Conservation (phyloP, 2,113 vertebrate genomes). For the Dasyprocta punctata region DNA sequence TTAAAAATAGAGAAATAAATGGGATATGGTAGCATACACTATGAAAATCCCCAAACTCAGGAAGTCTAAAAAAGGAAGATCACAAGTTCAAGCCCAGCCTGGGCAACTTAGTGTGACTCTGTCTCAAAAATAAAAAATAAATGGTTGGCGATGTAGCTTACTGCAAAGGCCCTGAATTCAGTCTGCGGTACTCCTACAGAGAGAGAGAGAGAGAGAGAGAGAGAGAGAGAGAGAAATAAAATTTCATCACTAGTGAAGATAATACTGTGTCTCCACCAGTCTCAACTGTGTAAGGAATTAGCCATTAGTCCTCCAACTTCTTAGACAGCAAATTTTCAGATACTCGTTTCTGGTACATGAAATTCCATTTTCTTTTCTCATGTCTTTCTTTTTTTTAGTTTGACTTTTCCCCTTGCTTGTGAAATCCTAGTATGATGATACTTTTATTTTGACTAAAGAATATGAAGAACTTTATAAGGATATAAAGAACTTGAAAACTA, state of each 20-base stretch:
- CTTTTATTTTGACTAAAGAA: slow-evolving; percentile 14
- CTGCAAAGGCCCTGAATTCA: neutral
- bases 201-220: neutral
- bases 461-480: neutral
- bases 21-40: neutral
- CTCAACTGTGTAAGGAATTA: neutral
- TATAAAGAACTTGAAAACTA: neutral
- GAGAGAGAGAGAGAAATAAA: neutral
- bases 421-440: slow-evolving; percentile 25
- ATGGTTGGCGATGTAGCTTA: neutral
- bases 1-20: neutral
- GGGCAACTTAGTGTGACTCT: neutral
- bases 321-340: neutral
- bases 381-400: neutral
- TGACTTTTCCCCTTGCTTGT: slow-evolving; percentile 12
- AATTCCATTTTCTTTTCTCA: slow-evolving; percentile 34
- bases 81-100: neutral
- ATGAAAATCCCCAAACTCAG: neutral
- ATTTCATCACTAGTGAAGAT: neutral
- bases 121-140: neutral
- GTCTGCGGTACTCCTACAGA: neutral
- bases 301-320: neutral
- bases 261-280: neutral
- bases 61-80: neutral
- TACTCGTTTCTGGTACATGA: neutral